Evolutionary conservation across 2,113 vertebrate species (phyloP).

Genomic region (Zosterops lateralis): DNA sequence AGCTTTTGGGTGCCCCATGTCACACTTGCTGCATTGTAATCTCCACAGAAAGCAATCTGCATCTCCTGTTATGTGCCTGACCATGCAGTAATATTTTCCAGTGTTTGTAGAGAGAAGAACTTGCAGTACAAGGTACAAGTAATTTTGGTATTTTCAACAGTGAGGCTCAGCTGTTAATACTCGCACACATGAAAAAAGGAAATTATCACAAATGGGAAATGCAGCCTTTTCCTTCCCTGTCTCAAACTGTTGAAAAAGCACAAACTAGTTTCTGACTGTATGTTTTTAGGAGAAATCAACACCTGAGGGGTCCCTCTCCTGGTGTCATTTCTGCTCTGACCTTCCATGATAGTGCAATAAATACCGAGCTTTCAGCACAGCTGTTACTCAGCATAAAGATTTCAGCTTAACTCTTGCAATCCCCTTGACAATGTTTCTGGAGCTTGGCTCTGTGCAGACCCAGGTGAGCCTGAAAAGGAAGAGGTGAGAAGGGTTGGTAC

Average conservation of each 20-base stretch:
- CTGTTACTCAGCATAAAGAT: background rate
- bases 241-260: background rate
- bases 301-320: background rate
- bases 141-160: background rate
- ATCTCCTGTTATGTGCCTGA: background rate
- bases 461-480: background rate
- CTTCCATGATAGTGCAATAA: background rate
- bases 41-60: background rate
- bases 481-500: background rate
- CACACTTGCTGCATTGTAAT: background rate
- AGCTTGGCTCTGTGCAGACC: background rate
- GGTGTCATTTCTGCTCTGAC: background rate
- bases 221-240: background rate
- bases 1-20: background rate
- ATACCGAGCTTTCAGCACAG: background rate
- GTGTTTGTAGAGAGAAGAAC: background rate
- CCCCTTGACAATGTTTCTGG: background rate
- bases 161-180: background rate
- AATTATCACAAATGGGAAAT: background rate
- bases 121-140: background rate
- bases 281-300: background rate
- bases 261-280: background rate
- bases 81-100: background rate
- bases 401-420: background rate
- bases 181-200: rapidly evolving